Evolutionary conservation across 2,797 vertebrate species (phyloP), one percentile per base, ranked within the genome.

Genomic region (Enteromius trimaculatus): DNA sequence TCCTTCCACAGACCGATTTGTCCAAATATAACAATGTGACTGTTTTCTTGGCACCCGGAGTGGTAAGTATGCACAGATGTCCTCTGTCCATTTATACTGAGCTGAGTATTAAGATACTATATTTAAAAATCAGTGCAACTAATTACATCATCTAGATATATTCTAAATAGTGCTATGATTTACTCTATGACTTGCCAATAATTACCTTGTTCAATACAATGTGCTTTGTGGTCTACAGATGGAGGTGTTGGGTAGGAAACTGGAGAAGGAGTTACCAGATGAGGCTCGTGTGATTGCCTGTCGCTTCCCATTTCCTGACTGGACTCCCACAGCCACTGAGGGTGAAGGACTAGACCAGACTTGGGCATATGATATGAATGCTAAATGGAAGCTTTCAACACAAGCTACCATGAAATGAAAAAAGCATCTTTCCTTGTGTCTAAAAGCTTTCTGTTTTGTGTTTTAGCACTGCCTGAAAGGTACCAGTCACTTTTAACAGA

Each of bases 11-110:
- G 95, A 91, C 88, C 0, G 90, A 95, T 92, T 90, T 95, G 71
- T 95, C 94, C 74, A 76, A 69, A 1, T 95, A 92, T 89, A 92
- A 94, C 89, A 95, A 94, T 71, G 91, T 95, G 89, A 94, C 93
- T 0, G 92, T 90, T 58, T 95, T 95, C 82, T 92, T 96, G 80
- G 91, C 92, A 70, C 93, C 94, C 11, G 92, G 91, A 86, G 93
- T 93, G 92, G 95, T 95, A 89, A 90, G 93, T 91, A 65, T 34
- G 29, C 79, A 29, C 39, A 77, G 23, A 55, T 71, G 26, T 37
- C 66, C 53, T 55, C 71, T 69, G 31, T 72, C 21, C 7, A 68
- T 65, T 53, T 49, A 79, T n/a, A 70, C 72, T 70, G 11, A 60
- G 62, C 51, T 55, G 51, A 64, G 62, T 19, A 9, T 31, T 31